Evolutionary conservation across 2,113 vertebrate species (phyloP).

Genomic region (Chloropsis cyanopogon): DNA sequence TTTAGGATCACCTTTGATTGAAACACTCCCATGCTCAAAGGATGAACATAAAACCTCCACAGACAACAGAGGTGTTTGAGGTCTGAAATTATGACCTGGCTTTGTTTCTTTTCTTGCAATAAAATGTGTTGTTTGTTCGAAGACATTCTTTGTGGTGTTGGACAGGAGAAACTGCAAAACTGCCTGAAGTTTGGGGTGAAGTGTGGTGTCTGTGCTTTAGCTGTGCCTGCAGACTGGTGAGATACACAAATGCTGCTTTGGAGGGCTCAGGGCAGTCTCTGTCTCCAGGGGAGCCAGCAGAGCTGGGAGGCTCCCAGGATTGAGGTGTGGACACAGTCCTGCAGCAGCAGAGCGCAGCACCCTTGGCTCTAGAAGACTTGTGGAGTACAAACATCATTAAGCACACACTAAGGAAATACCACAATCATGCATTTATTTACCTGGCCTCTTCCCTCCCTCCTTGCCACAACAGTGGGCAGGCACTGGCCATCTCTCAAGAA

Average conservation of each 20-base stretch:
- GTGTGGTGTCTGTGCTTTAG: background rate
- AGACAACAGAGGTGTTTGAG: background rate
- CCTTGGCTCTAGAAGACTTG: background rate
- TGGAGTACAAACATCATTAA: background rate
- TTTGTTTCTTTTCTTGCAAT: background rate
- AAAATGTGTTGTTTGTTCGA: background rate
- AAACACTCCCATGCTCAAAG: background rate
- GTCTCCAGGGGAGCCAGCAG: background rate
- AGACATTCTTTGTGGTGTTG: background rate
- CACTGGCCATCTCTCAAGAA: background rate
- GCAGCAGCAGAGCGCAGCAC: background rate
- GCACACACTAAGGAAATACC: background rate
- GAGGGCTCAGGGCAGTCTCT: background rate
- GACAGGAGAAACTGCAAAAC: background rate
- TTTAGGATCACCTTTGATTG: slow-evolving; percentile 85
- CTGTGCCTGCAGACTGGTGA: background rate
- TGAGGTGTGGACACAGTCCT: background rate
- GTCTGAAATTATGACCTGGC: fast-evolving
- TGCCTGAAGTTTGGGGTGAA: background rate
- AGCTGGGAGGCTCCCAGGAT: background rate
- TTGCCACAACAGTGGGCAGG: background rate
- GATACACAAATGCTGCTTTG: background rate
- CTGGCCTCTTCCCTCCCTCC: background rate
- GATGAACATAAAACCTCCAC: background rate
- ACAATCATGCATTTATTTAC: slow-evolving; percentile 13